A percentile compares a stretch with the other conserved stretches of the same genome.
Evolutionary conservation across 2,888 invertebrate genomes (phyloP).

Genomic region (Tethea ocularis): DNA sequence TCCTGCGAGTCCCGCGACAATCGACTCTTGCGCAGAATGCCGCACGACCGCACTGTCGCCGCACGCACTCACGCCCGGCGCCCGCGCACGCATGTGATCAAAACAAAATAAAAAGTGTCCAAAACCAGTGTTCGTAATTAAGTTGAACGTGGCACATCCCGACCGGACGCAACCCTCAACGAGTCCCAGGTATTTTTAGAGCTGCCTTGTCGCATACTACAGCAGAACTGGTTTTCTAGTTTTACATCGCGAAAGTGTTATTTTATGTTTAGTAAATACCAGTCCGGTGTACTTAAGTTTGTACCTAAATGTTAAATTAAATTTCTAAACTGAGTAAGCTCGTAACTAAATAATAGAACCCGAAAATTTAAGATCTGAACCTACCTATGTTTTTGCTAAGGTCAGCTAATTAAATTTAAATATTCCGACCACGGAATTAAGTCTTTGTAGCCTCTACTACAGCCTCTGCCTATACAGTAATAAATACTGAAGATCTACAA

Average conservation of each 20-base stretch:
- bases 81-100: constrained; percentile 37
- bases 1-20: constrained; percentile 32
- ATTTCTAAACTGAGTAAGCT: background rate
- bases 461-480: background rate
- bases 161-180: constrained; percentile 43
- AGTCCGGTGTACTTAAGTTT: background rate
- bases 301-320: background rate
- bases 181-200: constrained; percentile 69
- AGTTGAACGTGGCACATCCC: constrained; percentile 50
- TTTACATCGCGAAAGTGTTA: constrained; percentile 58
- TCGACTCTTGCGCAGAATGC: constrained; percentile 44
- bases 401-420: background rate
- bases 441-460: background rate
- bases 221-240: constrained; percentile 62
- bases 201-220: constrained; percentile 31
- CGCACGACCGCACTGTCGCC: constrained; percentile 42
- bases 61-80: constrained; percentile 44
- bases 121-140: constrained; percentile 46
- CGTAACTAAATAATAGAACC: background rate
- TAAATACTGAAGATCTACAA: background rate
- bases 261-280: constrained; percentile 16
- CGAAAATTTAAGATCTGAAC: too few relatives aligned
- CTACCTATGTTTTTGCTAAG: too few relatives aligned
- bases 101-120: constrained; percentile 38
- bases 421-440: background rate